A percentile compares a stretch with the other conserved stretches of the same genome.
These are phyloP conservation scores for Apeira syringaria DNA, from an alignment of 2,888 invertebrate genomes.

Conservation along the genomic window DNA sequence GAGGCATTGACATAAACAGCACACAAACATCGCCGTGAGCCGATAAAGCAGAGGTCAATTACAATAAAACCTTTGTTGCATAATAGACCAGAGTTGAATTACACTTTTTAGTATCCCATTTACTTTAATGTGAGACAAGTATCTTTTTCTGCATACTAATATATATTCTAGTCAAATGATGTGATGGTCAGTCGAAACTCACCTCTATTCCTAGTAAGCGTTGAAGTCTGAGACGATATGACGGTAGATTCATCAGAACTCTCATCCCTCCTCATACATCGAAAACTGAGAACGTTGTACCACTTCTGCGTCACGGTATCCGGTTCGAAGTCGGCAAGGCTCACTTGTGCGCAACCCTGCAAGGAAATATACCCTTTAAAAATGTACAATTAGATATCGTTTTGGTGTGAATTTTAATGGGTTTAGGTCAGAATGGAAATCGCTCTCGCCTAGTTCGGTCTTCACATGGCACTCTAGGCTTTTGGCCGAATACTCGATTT, in stretches of 20 bases:
- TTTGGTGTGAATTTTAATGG: not conserved
- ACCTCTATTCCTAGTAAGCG: constrained; percentile 94
- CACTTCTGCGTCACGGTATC: constrained; percentile 92
- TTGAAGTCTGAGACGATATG: constrained; percentile 98
- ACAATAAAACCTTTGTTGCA: too few relatives aligned
- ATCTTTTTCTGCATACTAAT: too few relatives aligned
- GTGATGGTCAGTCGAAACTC: too few relatives aligned
- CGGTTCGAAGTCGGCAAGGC: constrained; percentile 96
- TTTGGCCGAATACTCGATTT: constrained; percentile 77
- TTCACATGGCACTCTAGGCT: constrained; percentile 79
- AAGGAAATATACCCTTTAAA: constrained; percentile 34
- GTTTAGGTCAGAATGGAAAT: constrained; percentile 54
- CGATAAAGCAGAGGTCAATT: too few relatives aligned
- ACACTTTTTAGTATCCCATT: too few relatives aligned
- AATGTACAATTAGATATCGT: not conserved
- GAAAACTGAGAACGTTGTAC: constrained; percentile 95
- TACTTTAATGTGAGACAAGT: too few relatives aligned
- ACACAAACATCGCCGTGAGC: too few relatives aligned
- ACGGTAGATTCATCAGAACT: constrained; percentile 98
- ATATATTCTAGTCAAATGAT: too few relatives aligned
- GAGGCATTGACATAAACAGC: too few relatives aligned
- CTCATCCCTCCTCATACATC: constrained; percentile 88
- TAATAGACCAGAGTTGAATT: too few relatives aligned
- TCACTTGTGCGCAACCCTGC: constrained; percentile 97
- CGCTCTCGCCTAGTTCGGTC: constrained; percentile 73